Conservation (phyloP, 2,888 invertebrate genomes). For the Idaea aversata region DNA sequence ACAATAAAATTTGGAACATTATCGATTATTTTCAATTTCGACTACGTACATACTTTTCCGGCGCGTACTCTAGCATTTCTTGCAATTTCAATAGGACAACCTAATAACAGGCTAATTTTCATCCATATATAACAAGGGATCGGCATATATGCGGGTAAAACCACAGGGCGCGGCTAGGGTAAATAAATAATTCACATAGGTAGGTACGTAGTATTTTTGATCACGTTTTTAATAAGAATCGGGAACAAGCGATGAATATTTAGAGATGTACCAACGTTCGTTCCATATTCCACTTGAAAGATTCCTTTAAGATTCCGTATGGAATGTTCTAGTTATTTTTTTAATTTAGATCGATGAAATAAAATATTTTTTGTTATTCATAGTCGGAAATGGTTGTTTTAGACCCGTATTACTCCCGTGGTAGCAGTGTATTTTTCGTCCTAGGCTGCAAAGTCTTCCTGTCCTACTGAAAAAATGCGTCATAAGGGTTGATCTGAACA, state of each 20-base stretch:
- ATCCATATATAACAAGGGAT: background rate
- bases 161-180: background rate
- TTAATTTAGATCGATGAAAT: background rate
- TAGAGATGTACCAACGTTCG: background rate
- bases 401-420: too few species aligned
- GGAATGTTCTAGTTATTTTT: background rate
- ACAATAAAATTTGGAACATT: too few species aligned
- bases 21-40: too few species aligned
- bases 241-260: background rate
- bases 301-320: background rate
- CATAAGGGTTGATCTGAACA: too few species aligned
- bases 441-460: too few species aligned
- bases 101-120: background rate
- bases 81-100: background rate
- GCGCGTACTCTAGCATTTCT: too few species aligned
- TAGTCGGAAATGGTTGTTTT: too few species aligned
- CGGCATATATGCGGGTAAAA: background rate
- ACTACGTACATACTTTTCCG: too few species aligned
- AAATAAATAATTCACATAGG: background rate
- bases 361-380: too few species aligned
- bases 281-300: background rate
- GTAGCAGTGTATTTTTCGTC: too few species aligned
- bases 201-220: background rate
- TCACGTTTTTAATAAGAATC: conserved; percentile 1
- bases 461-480: too few species aligned